Conservation (phyloP, 2,888 invertebrate species). For the Mythimna albipuncta region DNA sequence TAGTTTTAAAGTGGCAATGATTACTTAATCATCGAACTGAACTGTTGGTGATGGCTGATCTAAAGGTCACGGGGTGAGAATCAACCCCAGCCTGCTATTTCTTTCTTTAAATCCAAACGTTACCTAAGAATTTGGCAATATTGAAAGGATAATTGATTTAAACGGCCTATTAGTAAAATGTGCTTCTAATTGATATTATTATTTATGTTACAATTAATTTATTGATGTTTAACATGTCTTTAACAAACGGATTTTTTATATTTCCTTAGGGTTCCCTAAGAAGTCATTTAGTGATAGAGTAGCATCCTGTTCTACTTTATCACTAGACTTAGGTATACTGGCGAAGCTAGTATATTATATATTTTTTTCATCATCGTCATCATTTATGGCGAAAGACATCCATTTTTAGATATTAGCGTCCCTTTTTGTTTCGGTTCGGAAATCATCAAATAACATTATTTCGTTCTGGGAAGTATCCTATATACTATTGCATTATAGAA, state of each 20-base stretch:
- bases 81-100: neutral
- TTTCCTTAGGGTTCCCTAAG: too few relatives aligned
- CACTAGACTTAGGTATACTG: too few relatives aligned
- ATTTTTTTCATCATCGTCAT: too few relatives aligned
- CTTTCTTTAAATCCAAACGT: conserved; percentile 21
- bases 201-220: neutral
- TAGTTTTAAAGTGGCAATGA: neutral
- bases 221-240: neutral
- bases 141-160: conserved; percentile 48
- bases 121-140: conserved; percentile 19
- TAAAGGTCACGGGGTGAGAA: conserved; percentile 10
- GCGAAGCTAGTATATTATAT: too few relatives aligned
- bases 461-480: too few relatives aligned
- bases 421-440: too few relatives aligned
- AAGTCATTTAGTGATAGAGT: too few relatives aligned
- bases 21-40: neutral
- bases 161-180: conserved; percentile 28
- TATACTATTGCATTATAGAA: too few relatives aligned
- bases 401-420: too few relatives aligned
- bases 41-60: conserved; percentile 5
- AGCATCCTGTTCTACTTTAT: too few relatives aligned
- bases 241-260: neutral
- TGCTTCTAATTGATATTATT: conserved; percentile 23
- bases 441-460: too few relatives aligned
- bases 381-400: too few relatives aligned